Evolutionary conservation across 2,113 vertebrate genomes (phyloP).

Genomic region (Hemichromis elongatus): DNA sequence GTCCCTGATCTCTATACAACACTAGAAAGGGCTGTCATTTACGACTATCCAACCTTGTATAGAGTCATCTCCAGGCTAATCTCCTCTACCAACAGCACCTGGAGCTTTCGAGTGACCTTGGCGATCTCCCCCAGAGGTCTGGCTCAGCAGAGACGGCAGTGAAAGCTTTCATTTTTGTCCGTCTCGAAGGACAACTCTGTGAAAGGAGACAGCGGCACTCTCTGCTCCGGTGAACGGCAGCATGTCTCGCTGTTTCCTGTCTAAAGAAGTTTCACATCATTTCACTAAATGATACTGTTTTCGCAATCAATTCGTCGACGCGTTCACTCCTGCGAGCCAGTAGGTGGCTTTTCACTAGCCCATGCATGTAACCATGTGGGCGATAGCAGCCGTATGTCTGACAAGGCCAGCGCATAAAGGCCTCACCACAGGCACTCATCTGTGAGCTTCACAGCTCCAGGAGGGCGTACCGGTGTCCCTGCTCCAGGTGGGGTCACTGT

Average conservation of each 20-base stretch:
- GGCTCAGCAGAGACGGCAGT: not conserved
- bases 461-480: not conserved
- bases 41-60: not conserved
- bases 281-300: not conserved
- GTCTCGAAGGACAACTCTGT: not conserved
- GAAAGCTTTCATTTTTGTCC: not conserved
- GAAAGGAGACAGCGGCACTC: not conserved
- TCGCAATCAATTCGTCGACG: not conserved
- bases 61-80: not conserved
- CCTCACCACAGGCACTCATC: not conserved
- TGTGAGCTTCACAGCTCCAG: not conserved
- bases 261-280: not conserved
- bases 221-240: not conserved
- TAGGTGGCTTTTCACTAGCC: not conserved
- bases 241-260: not conserved
- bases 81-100: not conserved
- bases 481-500: not conserved
- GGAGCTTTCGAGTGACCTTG: not conserved
- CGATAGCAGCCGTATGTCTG: not conserved
- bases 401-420: not conserved
- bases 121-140: not conserved
- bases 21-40: not conserved
- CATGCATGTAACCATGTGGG: not conserved
- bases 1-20: not conserved
- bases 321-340: not conserved